Base-by-base conservation (phyloP, 2,113 vertebrate genomes). In the Cygnus atratus region DNA sequence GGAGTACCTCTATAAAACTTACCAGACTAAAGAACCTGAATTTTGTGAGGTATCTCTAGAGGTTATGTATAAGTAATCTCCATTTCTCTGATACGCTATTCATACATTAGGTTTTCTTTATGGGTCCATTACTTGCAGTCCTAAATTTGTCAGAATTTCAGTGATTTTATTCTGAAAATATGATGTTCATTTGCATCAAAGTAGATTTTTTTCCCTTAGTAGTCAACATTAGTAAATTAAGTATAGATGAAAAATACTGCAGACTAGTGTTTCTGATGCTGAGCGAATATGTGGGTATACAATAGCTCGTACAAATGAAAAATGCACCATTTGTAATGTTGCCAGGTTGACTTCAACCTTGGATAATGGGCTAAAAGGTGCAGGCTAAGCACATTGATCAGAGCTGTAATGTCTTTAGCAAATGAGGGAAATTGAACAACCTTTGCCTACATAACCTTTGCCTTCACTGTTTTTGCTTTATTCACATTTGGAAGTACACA, bases 391-490 rank as follows among this genome's bases (percentile, higher is more conserved):
- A 85, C 66, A 43, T 33, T 62, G 50, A 48, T 79, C 4, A 2
- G 28, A 89, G 29, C 62, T 89, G n/a, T 91, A 80, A 87, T 79
- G 71, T 55, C 88, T 94, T 90, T 71, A 91, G 54, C 86, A 87
- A 92, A 82, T 52, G 74, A 59, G 31, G 57, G 48, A 90, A 93
- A 91, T 1, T 35, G 61, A 89, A 81, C 74, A 77, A 52, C 89
- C 37, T 95, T 95, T 93, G 88, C 76, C 94, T 78, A 3, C 73
- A 78, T 93, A 95, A 93, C 80, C 73, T 93, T 91, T 95, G 78
- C 54, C 37, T 93, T 87, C 29, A 55, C 20, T 89, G 37, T 4
- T 91, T 92, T 89, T 96, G 70, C 44, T 77, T 95, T 73, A 62
- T 87, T 94, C 88, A 28, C 3, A 1, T 93, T 96, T 95, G 81